Conservation (phyloP, 2,113 vertebrate genomes). For the Psittacara wagleri region DNA sequence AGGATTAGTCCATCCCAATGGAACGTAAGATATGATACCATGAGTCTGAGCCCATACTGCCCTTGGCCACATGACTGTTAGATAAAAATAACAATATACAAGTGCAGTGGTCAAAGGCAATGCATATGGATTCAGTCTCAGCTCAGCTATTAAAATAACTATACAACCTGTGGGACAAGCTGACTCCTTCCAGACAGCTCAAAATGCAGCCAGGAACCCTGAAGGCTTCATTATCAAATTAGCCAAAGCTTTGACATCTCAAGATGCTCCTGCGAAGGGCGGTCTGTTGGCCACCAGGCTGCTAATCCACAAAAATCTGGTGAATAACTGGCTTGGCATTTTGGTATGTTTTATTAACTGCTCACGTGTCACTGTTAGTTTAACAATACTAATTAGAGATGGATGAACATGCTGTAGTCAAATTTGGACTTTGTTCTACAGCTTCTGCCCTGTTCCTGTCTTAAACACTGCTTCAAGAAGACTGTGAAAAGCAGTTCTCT, state of each 20-base stretch:
- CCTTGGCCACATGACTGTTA: rapidly evolving
- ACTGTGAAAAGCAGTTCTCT: neutral
- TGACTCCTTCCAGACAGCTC: neutral
- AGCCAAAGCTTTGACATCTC: neutral
- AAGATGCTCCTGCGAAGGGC: neutral
- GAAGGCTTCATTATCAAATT: neutral
- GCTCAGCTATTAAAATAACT: neutral
- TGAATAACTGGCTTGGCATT: neutral
- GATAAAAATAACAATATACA: neutral
- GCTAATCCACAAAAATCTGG: neutral
- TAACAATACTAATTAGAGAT: neutral
- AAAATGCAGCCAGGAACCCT: neutral
- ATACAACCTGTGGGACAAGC: neutral
- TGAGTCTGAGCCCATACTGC: neutral
- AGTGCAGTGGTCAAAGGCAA: neutral
- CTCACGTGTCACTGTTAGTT: neutral
- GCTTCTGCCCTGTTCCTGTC: neutral
- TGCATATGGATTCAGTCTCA: neutral
- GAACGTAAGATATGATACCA: neutral
- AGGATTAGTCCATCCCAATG: neutral
- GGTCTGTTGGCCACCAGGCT: neutral
- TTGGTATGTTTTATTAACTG: neutral
- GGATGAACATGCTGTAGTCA: neutral
- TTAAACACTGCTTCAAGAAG: neutral
- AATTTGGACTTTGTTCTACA: neutral